Conservation (phyloP, 2,113 vertebrate species). For the Alces alces region DNA sequence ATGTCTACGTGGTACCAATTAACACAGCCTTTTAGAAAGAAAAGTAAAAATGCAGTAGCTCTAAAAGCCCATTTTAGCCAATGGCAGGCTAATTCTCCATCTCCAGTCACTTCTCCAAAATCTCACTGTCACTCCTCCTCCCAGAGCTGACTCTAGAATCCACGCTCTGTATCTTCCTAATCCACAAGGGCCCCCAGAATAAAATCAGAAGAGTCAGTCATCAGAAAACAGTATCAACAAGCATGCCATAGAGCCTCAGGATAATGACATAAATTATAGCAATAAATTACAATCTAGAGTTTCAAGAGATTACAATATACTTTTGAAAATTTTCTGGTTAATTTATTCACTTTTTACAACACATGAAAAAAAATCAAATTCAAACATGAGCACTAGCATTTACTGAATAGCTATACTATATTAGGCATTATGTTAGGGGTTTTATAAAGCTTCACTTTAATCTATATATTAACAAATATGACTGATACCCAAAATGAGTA, state of each 20-base stretch:
- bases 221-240: not conserved
- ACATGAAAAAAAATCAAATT: not conserved
- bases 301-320: not conserved
- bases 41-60: not conserved
- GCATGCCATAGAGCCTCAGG: not conserved
- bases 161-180: not conserved
- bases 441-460: slow-evolving; percentile 8
- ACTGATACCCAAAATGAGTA: not conserved
- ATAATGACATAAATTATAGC: not conserved
- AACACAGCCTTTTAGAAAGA: not conserved
- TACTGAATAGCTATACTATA: not conserved
- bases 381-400: not conserved
- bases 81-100: not conserved
- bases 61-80: not conserved
- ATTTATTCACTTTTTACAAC: not conserved
- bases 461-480: not conserved
- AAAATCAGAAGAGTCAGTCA: not conserved
- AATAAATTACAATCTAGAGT: not conserved
- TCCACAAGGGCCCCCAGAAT: not conserved
- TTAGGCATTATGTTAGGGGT: not conserved
- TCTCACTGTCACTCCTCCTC: not conserved
- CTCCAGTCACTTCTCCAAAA: not conserved
- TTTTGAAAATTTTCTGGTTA: not conserved
- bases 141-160: not conserved
- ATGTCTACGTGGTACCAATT: not conserved